Percentiles rank a stretch among this genome's conserved stretches.
Evolutionary conservation across 2,797 vertebrate genomes (phyloP).

Genomic region (Eulemur rubriventer): DNA sequence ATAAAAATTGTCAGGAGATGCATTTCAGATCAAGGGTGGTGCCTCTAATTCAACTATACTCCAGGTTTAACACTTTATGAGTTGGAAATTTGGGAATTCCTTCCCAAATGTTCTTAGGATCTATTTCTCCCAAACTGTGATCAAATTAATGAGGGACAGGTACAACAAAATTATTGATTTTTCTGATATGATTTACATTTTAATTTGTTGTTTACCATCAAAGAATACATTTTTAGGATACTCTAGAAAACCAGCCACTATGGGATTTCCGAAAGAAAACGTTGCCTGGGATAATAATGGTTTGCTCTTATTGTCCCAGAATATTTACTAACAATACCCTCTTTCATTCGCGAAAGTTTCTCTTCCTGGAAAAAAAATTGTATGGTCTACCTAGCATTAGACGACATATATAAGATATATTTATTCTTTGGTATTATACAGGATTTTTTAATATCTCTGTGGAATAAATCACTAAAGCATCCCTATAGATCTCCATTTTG

Average conservation of each 20-base stretch:
- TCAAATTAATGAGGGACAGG: neutral
- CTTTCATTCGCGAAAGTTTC: neutral
- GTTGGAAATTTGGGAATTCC: neutral
- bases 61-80: neutral
- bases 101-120: neutral
- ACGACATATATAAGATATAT: neutral
- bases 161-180: neutral
- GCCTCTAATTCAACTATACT: neutral
- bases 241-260: neutral
- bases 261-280: neutral
- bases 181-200: neutral
- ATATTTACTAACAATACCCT: neutral
- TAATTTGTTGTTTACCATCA: neutral
- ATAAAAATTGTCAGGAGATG: neutral
- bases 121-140: neutral
- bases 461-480: neutral
- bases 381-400: neutral
- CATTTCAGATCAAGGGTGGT: neutral
- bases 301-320: neutral
- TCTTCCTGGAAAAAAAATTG: neutral
- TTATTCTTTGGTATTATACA: neutral
- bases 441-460: neutral
- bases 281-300: neutral
- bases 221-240: neutral
- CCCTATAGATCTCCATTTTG: neutral